Base-by-base conservation (phyloP, 2,888 invertebrate species). In the Caenorhabditis sulstoni region DNA sequence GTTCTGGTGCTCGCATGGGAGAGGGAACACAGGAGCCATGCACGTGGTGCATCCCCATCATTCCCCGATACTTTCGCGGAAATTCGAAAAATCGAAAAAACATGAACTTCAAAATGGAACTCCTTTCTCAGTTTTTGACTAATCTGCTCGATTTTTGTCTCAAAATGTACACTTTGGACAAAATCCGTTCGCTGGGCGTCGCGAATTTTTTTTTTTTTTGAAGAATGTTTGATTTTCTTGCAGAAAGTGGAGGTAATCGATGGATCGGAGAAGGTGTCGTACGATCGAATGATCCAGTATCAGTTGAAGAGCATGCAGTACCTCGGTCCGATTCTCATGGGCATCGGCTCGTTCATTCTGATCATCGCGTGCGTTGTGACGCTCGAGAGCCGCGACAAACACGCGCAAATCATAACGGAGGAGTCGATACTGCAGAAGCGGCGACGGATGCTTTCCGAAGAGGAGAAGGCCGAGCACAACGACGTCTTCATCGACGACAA, bases 301-400 rank as follows among this genome's bases (percentile, higher is more conserved):
- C 79, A 85, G 52, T 73, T 88, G 18, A 88, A 86, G 53, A 86
- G 89, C 74, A 80, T 86, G 76, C 89, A 90, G 0, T 97, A 97
- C 91, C 95, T 96, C n/a, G 97, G 97, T 0, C 97, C 97, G 1
- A 95, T 97, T 82, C 94, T 97, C 64, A 97, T 97, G 97, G 97
- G 97, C 37, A 94, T 96, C 79, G 97, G 97, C 91, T 96, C 95
- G 94, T 97, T 97, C 91, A 95, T 96, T 85, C 95, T 97, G 47
- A 97, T 97, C 22, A 96, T 97, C 37, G 96, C 97, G 0, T 97
- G 97, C 90, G 97, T 98, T 64, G 96, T 97, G 94, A 97, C 97
- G n/a, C 96, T 97, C 90, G 97, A 97, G 90, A 96, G 96, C 0
- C 93, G 97, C 3, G 97, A 97, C 91, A 95, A 95, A 79, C 91